Conservation (phyloP, 1,140 invertebrate genomes). For the Brachionus manjavacas region DNA sequence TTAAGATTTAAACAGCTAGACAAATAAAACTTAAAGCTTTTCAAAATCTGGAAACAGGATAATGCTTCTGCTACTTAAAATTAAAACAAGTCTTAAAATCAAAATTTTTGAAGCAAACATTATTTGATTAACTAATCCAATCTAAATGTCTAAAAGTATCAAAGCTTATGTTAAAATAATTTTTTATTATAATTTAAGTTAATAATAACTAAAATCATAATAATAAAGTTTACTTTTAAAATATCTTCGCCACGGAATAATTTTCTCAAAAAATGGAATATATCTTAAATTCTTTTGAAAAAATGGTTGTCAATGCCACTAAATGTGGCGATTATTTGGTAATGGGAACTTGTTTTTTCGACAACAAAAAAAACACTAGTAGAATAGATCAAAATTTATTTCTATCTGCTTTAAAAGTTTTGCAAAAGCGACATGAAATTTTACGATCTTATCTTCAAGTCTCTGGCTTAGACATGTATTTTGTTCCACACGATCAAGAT, state of each 20-base stretch:
- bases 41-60: too few species aligned
- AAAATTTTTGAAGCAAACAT: too few species aligned
- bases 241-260: background rate
- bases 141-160: too few species aligned
- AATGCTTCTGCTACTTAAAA: too few species aligned
- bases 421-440: conserved; percentile 12
- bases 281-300: conserved; percentile 14
- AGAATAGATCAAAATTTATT: background rate
- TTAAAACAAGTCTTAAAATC: too few species aligned
- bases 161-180: too few species aligned
- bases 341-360: conserved; percentile 7
- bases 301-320: conserved; percentile 8
- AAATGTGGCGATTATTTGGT: conserved; percentile 14
- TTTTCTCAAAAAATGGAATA: background rate
- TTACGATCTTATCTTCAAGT: background rate
- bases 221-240: background rate
- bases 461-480: background rate
- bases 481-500: background rate
- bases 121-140: too few species aligned
- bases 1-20: too few species aligned
- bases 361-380: background rate
- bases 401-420: background rate
- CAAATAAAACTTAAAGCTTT: too few species aligned
- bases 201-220: background rate
- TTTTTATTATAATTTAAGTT: too few species aligned